Base-by-base conservation (phyloP, 2,888 invertebrate genomes). In the Hemistola chrysoprasaria region DNA sequence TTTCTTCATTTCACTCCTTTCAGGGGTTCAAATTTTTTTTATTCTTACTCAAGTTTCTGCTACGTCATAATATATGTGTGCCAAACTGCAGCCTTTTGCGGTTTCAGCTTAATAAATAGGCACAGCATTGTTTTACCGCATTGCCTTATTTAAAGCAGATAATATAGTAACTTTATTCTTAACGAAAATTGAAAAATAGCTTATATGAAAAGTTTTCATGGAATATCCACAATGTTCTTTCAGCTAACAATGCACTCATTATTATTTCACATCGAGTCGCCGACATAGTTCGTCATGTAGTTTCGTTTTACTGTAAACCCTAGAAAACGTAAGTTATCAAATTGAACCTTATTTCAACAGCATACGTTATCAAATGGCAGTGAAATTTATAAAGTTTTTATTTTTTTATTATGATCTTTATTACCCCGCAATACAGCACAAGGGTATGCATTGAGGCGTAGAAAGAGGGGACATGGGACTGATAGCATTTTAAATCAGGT, bases 401-500 rank as follows among this genome's bases (percentile, higher is more conserved):
- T 47, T 45, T 61, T 57, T 62, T 61, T 65, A 60, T 57, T 50
- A 57, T 56, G 51, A 55, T 47, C 53, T 53, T 53, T 56, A 53
- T 34, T 23, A 29, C 50, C 37, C 45, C 38, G 47, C 40, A 44
- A 53, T 50, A 57, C 39, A 48, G 52, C 35, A 43, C 41, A 52
- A 29, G 47, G 40, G 39, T 49, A 42, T 36, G 40, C 37, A 47
- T 37, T 49, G 40, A 40, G 39, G 48, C 26, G 27, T 41, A 33
- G 40, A 45, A 39, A 42, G 40, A 47, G 52, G 50, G 54, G 58
- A 51, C 49, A 37, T 21, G 47, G 46, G 64, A 66, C 72, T 79
- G 79, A 82, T 80, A 74, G 86, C 85, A 86, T 86, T 81, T 85
- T 84, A 84, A 84, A 86, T 80, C 77, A 83, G 84, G 85, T 85